Evolutionary conservation across 2,888 invertebrate species (phyloP), one percentile per base, ranked within the genome.

Genomic region (Sceliomorpha sp.): DNA sequence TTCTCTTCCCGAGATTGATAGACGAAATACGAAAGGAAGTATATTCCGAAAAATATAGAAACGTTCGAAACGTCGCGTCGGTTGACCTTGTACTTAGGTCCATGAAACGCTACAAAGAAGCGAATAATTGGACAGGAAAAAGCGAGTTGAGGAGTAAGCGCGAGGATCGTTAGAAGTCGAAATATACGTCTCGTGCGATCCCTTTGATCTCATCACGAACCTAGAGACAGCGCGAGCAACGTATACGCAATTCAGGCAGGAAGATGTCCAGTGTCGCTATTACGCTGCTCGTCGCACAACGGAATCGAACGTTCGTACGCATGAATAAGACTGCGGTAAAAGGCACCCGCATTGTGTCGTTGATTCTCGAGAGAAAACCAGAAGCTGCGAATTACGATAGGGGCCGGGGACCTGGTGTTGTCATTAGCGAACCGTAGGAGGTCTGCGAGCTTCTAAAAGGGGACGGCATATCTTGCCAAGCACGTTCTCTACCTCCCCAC

Each of bases 351-450:
- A 85, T 85, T 83, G 82, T 84, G 82, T 79, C 83, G 83, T 83
- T 80, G 82, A 76, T 80, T 81, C 81, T 53, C 48, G 55, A 75
- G 78, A 75, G 81, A 78, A 77, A 78, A 81, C 75, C 82, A 81
- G 81, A 84, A 85, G 82, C 82, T 82, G 82, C 83, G 81, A 86
- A 85, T 87, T 85, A 86, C 84, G 82, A 87, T 86, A 84, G 84
- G 85, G 86, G 85, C 80, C 74, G 50, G 42, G 62, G 53, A 76
- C 81, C 75, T 66, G 77, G 74, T 73, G 77, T 80, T 82, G 80
- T 82, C 81, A 81, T 81, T 82, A 82, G 79, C 72, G 76, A 69
- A 47, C 60, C 71, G 58, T 31, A 60, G 69, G 64, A 59, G 64
- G 72, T 70, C 59, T 68, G 68, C 44, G 37, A 56, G 55, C 47